Base-by-base conservation (phyloP, 2,113 vertebrate genomes). In the Heterotilapia buettikoferi region DNA sequence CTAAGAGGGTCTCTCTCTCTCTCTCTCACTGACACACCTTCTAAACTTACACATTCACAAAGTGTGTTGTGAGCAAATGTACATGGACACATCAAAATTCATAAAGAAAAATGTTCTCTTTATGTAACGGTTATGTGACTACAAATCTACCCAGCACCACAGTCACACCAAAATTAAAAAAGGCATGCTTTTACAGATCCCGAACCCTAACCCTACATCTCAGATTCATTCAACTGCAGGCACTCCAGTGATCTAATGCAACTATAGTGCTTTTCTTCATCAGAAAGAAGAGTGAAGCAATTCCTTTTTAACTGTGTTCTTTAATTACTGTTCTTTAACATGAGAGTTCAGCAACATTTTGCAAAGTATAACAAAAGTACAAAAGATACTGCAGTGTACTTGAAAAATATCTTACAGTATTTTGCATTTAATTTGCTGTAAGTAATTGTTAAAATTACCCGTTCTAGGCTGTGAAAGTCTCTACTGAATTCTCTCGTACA, bases 291-390 rank as follows among this genome's bases (percentile, higher is more conserved):
- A 86, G 86, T 80, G 43, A 92, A 76, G 71, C 29, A 24, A 12
- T 57, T 43, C 76, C 79, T 86, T 81, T 84, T 89, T 73, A 90
- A 88, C 88, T 45, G 66, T 85, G 79, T 88, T 86, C 50, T 59
- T 85, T 38, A 78, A 45, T n/a, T 43, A 61, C 8, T 24, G 8
- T 21, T 84, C 21, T 43, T 40, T n/a, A 56, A 40, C 57, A 56
- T 14, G 9, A 29, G 16, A 33, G 13, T 36, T 40, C 13, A 24
- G 36, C 3, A 21, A 16, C 5, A 21, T 9, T 33, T 6, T 38
- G n/a, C 24, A 63, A 24, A 40, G n/a, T 68, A 68, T 38, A 80
- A 56, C 3, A 78, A 78, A 78, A 76, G 19, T 38, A 76, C 3
- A 29, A 50, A 11, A 76, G 24, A 52, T n/a, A 7, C 26, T 78